Base-by-base conservation (phyloP, 2,888 invertebrate genomes). In the Eucera pruinosa region DNA sequence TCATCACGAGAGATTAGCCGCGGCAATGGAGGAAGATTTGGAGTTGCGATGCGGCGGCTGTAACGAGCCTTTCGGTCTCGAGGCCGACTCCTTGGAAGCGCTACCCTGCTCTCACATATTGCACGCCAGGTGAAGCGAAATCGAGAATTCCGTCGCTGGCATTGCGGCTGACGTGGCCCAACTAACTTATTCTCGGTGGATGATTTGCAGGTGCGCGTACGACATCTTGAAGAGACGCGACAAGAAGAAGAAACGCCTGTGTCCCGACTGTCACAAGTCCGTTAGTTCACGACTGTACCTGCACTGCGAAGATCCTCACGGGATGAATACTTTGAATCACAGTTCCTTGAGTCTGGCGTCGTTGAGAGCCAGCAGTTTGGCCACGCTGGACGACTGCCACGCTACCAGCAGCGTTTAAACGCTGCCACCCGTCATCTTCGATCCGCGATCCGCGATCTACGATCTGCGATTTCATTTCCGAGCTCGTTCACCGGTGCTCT, bases 41-140 rank as follows among this genome's bases (percentile, higher is more conserved):
- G 96, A 96, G 81, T 94, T 98, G 2, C 94, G 95, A 47, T 98
- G 98, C 89, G 97, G 97, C 1, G 95, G 96, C 5, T 97, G 97
- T 90, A 95, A 97, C 70, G 95, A 96, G 81, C 95, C 96, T 1
- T 95, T 97, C 80, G 96, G 96, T 2, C 92, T 95, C 70, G 95
- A 96, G 83, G 95, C 95, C 0, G 95, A 95, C 86, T 95, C 95
- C 18, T 93, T 97, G 50, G 97, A 97, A 85, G 96, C 96, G 18
- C 93, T 97, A 82, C 97, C 97, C 2, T 98, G 97, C 93, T 96
- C 97, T 2, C 97, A 97, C 90, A 97, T 97, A 83, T 94, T 97
- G 57, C 97, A 97, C 89, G 95, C 96, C 50, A 95, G 96, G 97
- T 96, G 91, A 60, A 62, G 39, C 45, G 23, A 54, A 33, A 36